Evolutionary conservation across 1,140 invertebrate species (phyloP).

Genomic region (Aphidius ervi): DNA sequence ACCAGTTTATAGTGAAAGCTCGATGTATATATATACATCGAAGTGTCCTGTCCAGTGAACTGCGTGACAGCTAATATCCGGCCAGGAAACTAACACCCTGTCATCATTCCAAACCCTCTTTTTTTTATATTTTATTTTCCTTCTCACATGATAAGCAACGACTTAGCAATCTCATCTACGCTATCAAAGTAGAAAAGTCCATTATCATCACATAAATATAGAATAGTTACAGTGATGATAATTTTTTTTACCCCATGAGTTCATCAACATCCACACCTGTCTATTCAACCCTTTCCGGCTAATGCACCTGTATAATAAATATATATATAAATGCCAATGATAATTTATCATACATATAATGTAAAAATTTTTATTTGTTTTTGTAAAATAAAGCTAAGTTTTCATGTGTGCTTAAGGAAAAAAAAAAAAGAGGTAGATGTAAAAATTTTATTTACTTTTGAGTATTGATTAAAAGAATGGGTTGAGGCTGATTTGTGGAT

Average conservation of each 20-base stretch:
- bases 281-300: not conserved
- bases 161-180: conserved; percentile 29
- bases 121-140: not conserved
- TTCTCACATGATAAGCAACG: conserved; percentile 22
- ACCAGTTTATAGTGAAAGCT: too few relatives aligned
- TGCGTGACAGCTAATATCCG: conserved; percentile 55
- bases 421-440: too few relatives aligned
- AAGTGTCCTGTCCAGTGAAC: conserved; percentile 48
- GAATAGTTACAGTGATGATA: not conserved
- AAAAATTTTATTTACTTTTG: too few relatives aligned
- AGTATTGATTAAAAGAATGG: too few relatives aligned
- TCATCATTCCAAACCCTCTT: conserved; percentile 14
- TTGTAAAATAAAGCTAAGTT: too few relatives aligned
- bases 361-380: too few relatives aligned
- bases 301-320: not conserved
- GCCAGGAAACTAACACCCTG: conserved; percentile 50
- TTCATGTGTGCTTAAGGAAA: not conserved
- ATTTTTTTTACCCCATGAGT: conserved; percentile 12
- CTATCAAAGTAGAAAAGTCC: conserved; percentile 31
- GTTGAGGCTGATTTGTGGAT: too few relatives aligned
- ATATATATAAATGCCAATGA: too few relatives aligned
- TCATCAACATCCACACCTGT: conserved; percentile 8
- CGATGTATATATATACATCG: conserved; percentile 1
- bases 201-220: conserved; percentile 22
- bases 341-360: too few relatives aligned